These are phyloP conservation scores for Crocidura indochinensis DNA, from an alignment of 2,797 vertebrate species.

Conservation along the genomic window DNA sequence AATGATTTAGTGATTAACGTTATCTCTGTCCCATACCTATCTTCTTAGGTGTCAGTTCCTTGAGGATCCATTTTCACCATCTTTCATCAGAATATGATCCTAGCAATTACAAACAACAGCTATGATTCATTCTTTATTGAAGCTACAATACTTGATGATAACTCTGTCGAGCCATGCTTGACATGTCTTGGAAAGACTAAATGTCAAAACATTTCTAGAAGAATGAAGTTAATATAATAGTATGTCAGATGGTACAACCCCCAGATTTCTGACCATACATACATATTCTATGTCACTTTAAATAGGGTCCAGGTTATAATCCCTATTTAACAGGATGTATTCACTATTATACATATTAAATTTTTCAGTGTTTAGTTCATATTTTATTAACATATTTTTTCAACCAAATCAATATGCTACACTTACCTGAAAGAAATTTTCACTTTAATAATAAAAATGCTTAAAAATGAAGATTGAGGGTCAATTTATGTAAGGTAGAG, in stretches of 20 bases:
- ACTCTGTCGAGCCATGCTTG: neutral
- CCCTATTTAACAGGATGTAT: neutral
- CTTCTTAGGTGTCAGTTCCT: neutral
- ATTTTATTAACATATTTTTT: neutral
- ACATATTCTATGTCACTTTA: neutral
- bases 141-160: neutral
- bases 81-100: neutral
- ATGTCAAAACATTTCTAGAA: neutral
- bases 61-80: neutral
- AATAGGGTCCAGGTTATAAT: neutral
- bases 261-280: neutral
- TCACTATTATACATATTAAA: no score
- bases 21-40: neutral
- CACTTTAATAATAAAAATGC: neutral
- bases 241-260: neutral
- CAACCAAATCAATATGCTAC: neutral
- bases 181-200: neutral
- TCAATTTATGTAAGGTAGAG: no score
- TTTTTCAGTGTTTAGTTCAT: neutral
- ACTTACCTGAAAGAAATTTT: neutral
- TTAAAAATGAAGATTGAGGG: neutral
- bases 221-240: neutral
- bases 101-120: neutral
- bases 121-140: neutral
- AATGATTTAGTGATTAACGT: neutral